Evolutionary conservation across 2,113 vertebrate species (phyloP).

Genomic region (Cryptotis parvus): DNA sequence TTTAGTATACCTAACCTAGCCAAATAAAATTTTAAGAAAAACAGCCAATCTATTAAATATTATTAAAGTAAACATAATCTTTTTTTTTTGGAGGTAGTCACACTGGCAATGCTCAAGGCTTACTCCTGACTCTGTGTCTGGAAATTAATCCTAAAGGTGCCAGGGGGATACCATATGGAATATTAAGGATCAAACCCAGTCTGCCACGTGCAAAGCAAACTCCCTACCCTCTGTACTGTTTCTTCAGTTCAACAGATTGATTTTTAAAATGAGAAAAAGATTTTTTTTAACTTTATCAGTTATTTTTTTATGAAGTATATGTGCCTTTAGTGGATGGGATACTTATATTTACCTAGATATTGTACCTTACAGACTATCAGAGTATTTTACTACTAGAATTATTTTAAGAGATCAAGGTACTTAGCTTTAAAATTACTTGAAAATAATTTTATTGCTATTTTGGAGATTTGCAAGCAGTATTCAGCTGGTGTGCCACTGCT

Average conservation of each 20-base stretch:
- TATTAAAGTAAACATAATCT: background rate
- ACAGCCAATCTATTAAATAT: background rate
- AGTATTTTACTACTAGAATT: background rate
- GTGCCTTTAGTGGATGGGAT: background rate
- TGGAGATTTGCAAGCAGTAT: too few species aligned
- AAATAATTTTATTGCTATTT: too few species aligned
- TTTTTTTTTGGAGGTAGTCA: too few species aligned
- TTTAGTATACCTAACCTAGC: background rate
- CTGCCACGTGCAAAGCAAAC: too few species aligned
- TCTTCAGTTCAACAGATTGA: background rate
- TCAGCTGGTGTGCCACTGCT: too few species aligned
- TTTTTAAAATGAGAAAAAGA: constrained; percentile 3
- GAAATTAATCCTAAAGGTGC: too few species aligned
- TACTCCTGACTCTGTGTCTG: too few species aligned
- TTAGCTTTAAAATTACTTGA: too few species aligned
- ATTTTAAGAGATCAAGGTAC: background rate
- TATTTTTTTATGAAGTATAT: background rate
- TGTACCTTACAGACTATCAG: background rate
- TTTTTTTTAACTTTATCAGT: background rate
- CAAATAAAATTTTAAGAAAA: constrained; percentile 27
- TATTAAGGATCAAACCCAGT: too few species aligned
- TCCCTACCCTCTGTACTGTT: too few species aligned
- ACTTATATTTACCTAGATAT: background rate
- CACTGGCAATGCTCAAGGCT: too few species aligned
- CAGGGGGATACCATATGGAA: too few species aligned